Evolutionary conservation across 2,888 invertebrate species (phyloP), one percentile per base, ranked within the genome.

Genomic region (Nymphalis c-album): DNA sequence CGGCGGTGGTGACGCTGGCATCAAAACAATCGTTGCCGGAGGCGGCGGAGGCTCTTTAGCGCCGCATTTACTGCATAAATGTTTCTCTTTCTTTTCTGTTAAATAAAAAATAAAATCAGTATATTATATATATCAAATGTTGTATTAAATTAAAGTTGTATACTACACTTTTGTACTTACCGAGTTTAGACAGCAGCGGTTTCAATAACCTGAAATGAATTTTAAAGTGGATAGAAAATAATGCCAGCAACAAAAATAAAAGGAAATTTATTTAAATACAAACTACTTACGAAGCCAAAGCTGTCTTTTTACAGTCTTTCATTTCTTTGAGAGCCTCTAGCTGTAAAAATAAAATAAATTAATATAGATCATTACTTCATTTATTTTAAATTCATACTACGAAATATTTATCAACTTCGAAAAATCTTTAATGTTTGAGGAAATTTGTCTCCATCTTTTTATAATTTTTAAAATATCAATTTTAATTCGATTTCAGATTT

Each of bases 301-400:
- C 85, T 5, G 80, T 74, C 76, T 91, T 92, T 71, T 87, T 85
- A 74, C 90, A 91, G 78, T 90, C 89, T 73, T 91, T 91, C 78
- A 91, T 80, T 60, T 90, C 91, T 65, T 90, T 87, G 1, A 92
- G 71, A 0, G 88, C 87, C 70, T 91, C 90, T 71, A 91, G 70
- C 91, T 91, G 83, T 61, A 81, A 82, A 67, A 68, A n/a, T n/a
- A 74, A 70, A 68, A 68, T 35, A 13, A 13, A 40, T 13, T 4
- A 40, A 13, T 40, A 13, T 40, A 13, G 10, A 40, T 13, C 10
- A 22, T 22, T 22, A 22, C 2, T 22, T 22, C 22, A 1, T 10
- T 3, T 40, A 8, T 10, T 10, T 0, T 8, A 13, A 40, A 13
- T 40, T 40, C 10, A 4, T 13, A 13, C 8, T 40, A 40, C 1